These are phyloP conservation scores for Nyctereutes procyonoides DNA, from an alignment of 2,113 vertebrate species.

Conservation along the genomic window DNA sequence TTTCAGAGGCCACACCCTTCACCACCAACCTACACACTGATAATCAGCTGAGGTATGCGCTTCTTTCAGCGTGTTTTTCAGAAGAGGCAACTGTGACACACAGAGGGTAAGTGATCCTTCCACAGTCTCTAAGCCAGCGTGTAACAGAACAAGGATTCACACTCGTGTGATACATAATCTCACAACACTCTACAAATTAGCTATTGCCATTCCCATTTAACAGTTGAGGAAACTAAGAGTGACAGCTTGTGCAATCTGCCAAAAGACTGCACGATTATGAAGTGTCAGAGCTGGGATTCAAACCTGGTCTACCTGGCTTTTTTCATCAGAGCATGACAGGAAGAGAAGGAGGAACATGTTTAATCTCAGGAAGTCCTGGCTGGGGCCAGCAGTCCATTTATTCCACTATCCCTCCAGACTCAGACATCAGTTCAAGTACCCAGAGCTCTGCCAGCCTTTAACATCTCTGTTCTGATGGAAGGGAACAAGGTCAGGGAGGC, in stretches of 20 bases:
- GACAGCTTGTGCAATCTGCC: neutral
- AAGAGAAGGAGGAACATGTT: neutral
- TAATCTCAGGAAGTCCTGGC: neutral
- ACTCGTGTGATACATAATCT: neutral
- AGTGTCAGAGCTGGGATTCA: neutral
- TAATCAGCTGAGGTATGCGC: neutral
- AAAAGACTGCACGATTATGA: neutral
- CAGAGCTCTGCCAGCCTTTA: neutral
- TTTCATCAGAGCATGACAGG: neutral
- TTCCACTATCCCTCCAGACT: neutral
- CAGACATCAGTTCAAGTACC: neutral
- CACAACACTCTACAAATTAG: neutral
- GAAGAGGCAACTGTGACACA: neutral
- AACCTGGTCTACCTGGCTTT: neutral
- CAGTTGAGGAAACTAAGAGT: neutral
- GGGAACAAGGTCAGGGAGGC: fast-evolving
- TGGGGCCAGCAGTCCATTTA: neutral
- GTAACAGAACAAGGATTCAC: neutral
- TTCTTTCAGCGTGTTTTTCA: neutral
- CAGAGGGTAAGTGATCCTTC: neutral
- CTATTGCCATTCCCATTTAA: neutral
- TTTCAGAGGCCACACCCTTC: neutral
- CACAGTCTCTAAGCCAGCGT: neutral
- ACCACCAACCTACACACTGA: neutral
- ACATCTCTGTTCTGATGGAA: neutral